Percentiles rank a stretch among this genome's conserved stretches.
phyloP scores from a whole-genome alignment of 2,888 invertebrate species.

The Drosophila merina region DNA sequence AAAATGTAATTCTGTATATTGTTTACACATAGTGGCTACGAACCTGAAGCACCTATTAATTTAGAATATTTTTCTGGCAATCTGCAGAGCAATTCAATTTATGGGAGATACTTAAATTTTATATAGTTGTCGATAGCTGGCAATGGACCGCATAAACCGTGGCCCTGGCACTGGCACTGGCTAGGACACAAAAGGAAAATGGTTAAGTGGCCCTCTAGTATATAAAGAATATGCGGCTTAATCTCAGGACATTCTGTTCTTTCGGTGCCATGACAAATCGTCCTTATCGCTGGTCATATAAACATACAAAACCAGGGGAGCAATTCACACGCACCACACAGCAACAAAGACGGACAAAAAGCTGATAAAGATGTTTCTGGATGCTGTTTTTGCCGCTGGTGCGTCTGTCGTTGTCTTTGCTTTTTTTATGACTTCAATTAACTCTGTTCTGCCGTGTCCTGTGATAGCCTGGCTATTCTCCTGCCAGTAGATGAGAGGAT shows the following conservation, averaged over 20 bases:
- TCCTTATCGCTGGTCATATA: constrained; percentile 64
- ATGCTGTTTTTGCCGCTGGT: constrained; percentile 20
- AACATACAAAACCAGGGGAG: constrained; percentile 60
- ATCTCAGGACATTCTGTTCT: constrained; percentile 53
- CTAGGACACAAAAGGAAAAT: constrained; percentile 14
- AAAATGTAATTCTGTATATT: background rate
- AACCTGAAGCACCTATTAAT: constrained; percentile 8
- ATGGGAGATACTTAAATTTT: constrained; percentile 69
- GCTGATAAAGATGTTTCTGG: constrained; percentile 68
- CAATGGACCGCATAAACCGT: constrained; percentile 55
- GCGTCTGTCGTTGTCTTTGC: constrained; percentile 64
- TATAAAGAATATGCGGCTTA: constrained; percentile 58
- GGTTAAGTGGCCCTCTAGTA: constrained; percentile 18
- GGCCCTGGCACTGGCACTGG: background rate
- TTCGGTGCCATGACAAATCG: constrained; percentile 70
- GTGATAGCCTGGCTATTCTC: constrained; percentile 5
- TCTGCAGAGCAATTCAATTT: constrained; percentile 56
- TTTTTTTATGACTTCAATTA: constrained; percentile 79
- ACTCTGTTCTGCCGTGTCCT: constrained; percentile 53
- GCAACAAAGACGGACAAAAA: constrained; percentile 31
- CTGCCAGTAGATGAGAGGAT: constrained; percentile 52
- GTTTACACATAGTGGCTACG: background rate
- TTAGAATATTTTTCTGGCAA: constrained; percentile 13
- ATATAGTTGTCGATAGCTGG: constrained; percentile 63
- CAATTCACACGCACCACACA: constrained; percentile 73